Base-by-base conservation (phyloP, 2,113 vertebrate species). In the Ochotona princeps region DNA sequence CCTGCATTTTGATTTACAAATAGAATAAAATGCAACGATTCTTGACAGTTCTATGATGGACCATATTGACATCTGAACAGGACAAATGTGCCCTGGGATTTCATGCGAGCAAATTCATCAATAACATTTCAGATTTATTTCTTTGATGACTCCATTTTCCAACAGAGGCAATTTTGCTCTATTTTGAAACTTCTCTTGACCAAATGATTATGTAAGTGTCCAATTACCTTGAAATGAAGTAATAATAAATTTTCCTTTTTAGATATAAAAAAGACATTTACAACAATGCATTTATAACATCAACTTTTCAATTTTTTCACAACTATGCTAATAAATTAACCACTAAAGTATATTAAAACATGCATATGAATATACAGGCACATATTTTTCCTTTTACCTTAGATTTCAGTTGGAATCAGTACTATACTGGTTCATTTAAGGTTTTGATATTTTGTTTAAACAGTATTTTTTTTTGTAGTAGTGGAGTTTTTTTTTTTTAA, bases 261-360 rank as follows among this genome's bases (percentile, higher is more conserved):
- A 35, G 44, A 14, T 74, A 79, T 49, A 74, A 85, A 86, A 44
- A 63, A 79, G 32, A 76, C 47, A 75, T 63, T 92, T 51, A 69
- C 81, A 82, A 49, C 70, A 89, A 69, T 72, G 17, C 57, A 14
- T 69, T 89, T 84, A 66, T 76, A 51, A 57, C 2, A 60, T 14
- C 72, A 73, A 51, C 65, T 73, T 79, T 72, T 88, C 47, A 74
- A 11, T 72, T 49, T 60, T n/a, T 87, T 90, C 28, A 18, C 54
- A 70, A 32, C 7, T 66, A 57, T 7, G n/a, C 86, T 70, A 84
- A 78, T 66, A 90, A 96, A 95, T 73, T 28, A 83, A 89, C 30
- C 35, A 61, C 90, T 86, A 90, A 7, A 95, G 67, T 73, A 38
- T 32, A 78, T 84, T 81, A 82, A 67, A 81, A 17, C 26, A 60